These are phyloP conservation scores for Narcine bancroftii DNA, from an alignment of 2,113 vertebrate genomes.

Conservation along the genomic window DNA sequence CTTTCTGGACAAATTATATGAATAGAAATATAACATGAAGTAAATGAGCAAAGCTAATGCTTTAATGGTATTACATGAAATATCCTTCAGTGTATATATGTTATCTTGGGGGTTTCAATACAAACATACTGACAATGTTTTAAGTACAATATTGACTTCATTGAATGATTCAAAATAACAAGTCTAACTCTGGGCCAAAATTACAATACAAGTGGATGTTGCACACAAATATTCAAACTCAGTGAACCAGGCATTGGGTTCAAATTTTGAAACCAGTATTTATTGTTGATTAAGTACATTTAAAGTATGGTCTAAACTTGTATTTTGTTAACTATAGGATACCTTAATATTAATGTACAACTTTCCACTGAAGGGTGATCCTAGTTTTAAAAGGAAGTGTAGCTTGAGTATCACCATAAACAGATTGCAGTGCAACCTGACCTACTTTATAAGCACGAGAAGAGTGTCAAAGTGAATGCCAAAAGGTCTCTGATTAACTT, in stretches of 20 bases:
- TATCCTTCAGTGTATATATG: background rate
- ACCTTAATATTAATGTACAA: background rate
- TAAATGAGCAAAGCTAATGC: background rate
- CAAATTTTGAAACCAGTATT: background rate
- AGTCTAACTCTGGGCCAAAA: background rate
- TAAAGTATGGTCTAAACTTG: background rate
- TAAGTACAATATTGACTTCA: background rate
- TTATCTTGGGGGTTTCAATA: no score
- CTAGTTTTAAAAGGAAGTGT: conserved; percentile 10
- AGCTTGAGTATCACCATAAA: background rate
- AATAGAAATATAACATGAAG: background rate
- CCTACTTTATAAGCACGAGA: background rate
- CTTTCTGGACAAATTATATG: background rate
- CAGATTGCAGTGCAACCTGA: no score
- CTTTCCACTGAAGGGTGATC: background rate
- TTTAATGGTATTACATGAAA: background rate
- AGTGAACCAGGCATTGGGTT: background rate
- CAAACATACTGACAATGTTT: background rate
- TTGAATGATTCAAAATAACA: background rate
- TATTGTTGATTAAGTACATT: background rate
- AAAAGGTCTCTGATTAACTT: background rate
- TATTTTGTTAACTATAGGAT: background rate
- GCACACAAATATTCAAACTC: background rate
- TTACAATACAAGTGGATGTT: background rate
- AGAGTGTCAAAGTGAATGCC: background rate